Evolutionary conservation across 2,113 vertebrate genomes (phyloP).

Genomic region (Micromys minutus): DNA sequence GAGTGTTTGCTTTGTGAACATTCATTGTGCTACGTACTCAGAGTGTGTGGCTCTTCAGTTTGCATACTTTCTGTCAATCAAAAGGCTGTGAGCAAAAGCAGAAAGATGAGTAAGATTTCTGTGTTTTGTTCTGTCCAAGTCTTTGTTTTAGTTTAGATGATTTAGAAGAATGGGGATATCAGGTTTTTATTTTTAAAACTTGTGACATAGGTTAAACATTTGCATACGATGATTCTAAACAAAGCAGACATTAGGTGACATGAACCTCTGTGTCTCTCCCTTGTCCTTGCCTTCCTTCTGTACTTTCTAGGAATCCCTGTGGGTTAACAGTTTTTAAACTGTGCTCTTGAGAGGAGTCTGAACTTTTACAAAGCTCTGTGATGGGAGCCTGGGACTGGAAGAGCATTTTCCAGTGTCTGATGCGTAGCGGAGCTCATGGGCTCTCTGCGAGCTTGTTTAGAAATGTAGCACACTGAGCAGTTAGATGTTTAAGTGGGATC

Average conservation of each 20-base stretch:
- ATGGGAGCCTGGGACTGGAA: not conserved
- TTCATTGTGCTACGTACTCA: not conserved
- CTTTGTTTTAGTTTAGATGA: slow-evolving; percentile 10
- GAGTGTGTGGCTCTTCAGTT: not conserved
- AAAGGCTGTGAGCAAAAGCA: not conserved
- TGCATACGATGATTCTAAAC: slow-evolving; percentile 18
- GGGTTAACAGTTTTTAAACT: slow-evolving; percentile 15
- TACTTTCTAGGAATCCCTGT: not conserved
- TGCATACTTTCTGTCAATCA: not conserved
- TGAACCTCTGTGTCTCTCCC: not conserved
- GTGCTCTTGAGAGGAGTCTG: not conserved
- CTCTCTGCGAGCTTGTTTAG: slow-evolving; percentile 71
- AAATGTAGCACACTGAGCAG: slow-evolving; percentile 63
- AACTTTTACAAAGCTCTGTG: slow-evolving; percentile 35
- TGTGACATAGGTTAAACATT: slow-evolving; percentile 3
- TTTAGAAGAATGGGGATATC: not conserved
- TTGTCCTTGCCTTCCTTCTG: not conserved
- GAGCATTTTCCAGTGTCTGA: not conserved
- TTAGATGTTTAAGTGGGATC: slow-evolving; percentile 78
- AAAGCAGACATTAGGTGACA: slow-evolving; percentile 17
- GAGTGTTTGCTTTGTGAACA: not conserved
- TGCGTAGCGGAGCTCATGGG: slow-evolving; percentile 56
- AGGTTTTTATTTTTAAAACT: slow-evolving; percentile 44
- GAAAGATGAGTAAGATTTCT: not conserved
- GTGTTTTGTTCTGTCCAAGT: not conserved